Percentiles rank a stretch among this genome's conserved stretches.
These are phyloP conservation scores for Margarornis squamiger DNA, from an alignment of 2,797 vertebrate species.

Conservation along the genomic window DNA sequence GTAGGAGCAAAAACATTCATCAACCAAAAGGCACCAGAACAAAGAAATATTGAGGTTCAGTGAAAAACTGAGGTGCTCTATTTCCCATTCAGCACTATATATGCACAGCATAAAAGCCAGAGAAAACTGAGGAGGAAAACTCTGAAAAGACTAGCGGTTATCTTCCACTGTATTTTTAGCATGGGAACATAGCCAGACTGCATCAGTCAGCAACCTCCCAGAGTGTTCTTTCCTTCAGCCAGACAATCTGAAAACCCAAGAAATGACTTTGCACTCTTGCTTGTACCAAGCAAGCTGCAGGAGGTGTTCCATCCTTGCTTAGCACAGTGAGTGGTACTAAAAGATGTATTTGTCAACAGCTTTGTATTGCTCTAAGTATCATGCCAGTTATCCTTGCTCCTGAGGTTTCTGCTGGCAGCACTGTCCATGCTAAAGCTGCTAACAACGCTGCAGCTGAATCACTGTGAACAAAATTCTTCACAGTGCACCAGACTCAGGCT, in stretches of 20 bases:
- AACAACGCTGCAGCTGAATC: conserved; percentile 20
- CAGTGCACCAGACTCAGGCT: not conserved
- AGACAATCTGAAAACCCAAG: not conserved
- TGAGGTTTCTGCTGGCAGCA: conserved; percentile 39
- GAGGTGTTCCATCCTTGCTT: conserved; percentile 6
- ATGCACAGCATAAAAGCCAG: not conserved
- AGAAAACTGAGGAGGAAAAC: not conserved
- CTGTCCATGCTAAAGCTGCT: not conserved
- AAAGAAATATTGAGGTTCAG: not conserved
- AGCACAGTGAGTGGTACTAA: not conserved
- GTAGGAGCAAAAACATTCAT: not conserved
- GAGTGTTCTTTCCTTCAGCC: not conserved
- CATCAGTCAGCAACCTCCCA: conserved; percentile 12
- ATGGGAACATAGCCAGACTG: not conserved
- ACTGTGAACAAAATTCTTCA: not conserved
- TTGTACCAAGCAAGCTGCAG: not conserved
- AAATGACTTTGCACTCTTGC: conserved; percentile 11
- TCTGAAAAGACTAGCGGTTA: not conserved
- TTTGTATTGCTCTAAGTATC: not conserved
- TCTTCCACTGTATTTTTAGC: not conserved
- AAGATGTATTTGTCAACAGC: conserved; percentile 22
- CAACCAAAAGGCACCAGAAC: not conserved
- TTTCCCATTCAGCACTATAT: not conserved
- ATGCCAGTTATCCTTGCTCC: not conserved
- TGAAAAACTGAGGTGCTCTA: not conserved